Base-by-base conservation (phyloP, 2,797 vertebrate genomes). In the Premnoplex brunnescens region DNA sequence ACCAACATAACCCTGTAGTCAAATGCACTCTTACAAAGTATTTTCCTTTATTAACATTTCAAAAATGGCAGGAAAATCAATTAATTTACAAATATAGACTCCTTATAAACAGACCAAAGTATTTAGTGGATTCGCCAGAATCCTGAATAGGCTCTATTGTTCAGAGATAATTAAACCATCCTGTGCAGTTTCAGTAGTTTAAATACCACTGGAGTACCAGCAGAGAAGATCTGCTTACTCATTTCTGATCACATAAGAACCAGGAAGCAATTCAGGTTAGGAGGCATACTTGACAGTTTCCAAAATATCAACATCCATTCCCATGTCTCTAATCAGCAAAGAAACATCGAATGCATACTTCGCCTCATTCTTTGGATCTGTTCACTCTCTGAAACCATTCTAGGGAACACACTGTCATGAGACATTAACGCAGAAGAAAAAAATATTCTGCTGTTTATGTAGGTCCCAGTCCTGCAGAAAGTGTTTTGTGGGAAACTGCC, bases 151-250 rank as follows among this genome's bases (percentile, higher is more conserved):
- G 7, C 8, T 73, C 58, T 89, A 84, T 95, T 96, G 91, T 97
- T 96, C 75, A 73, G 79, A 88, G 49, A 24, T 95, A 96, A 97
- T 95, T 91, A 96, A 96, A 94, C 67, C 83, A 94, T 85, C 71
- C 77, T 94, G 36, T 51, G 59, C 34, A 83, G 77, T 89, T 91
- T 77, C 56, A 90, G 71, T 60, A 77, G 66, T 85, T 94, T 89
- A 91, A 93, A 93, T 85, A 68, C 28, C 72, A 62, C n/a, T 77
- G 52, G 22, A 92, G 41, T 36, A 66, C 32, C 68, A 89, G 60
- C n/a, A 91, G 52, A 83, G 82, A 75, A 77, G 71, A 85, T 81
- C 71, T 96, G 23, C 41, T 85, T 89, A 22, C 39, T 80, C 24
- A 18, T 91, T 64, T 84, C 74, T 59, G 37, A 82, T 79, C 55